Percentiles rank a stretch among this genome's conserved stretches.
Evolutionary conservation across 2,888 invertebrate genomes (phyloP).

Genomic region (Caenorhabditis wallacei): DNA sequence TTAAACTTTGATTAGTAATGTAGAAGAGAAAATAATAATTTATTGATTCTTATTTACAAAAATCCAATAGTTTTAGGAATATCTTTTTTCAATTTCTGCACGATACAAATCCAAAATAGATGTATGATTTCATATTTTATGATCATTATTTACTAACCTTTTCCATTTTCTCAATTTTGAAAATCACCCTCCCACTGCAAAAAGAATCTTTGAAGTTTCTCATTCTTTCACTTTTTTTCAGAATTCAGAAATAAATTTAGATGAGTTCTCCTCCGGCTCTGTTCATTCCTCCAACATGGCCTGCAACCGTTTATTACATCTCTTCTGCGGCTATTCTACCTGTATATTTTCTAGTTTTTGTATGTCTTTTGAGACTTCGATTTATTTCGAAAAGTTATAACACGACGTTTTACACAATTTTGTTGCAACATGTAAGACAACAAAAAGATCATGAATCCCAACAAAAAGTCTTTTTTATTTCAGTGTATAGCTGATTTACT

Average conservation of each 20-base stretch:
- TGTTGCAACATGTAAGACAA: slow-evolving; percentile 43
- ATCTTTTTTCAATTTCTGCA: not conserved
- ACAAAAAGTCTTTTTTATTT: not conserved
- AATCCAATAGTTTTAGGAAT: no score
- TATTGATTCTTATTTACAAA: no score
- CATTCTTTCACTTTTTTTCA: not conserved
- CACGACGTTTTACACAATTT: slow-evolving; percentile 37
- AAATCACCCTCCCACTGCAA: not conserved
- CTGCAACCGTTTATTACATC: slow-evolving; percentile 9
- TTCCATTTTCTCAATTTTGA: not conserved
- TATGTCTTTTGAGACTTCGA: slow-evolving; percentile 18
- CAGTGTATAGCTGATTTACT: slow-evolving; percentile 29
- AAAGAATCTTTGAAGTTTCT: not conserved
- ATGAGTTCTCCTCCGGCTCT: slow-evolving; percentile 4
- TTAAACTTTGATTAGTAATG: not conserved
- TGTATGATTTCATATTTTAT: slow-evolving; percentile 1
- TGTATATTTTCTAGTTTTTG: slow-evolving; percentile 21
- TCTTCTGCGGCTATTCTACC: slow-evolving; percentile 5
- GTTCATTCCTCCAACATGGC: slow-evolving; percentile 15
- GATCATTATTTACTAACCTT: not conserved
- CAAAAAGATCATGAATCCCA: no score
- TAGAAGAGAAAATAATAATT: no score
- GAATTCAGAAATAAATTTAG: not conserved
- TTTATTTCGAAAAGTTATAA: slow-evolving; percentile 4
- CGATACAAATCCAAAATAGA: not conserved